phyloP scores from a whole-genome alignment of 2,113 vertebrate species.

The Motacilla tschutschensis region DNA sequence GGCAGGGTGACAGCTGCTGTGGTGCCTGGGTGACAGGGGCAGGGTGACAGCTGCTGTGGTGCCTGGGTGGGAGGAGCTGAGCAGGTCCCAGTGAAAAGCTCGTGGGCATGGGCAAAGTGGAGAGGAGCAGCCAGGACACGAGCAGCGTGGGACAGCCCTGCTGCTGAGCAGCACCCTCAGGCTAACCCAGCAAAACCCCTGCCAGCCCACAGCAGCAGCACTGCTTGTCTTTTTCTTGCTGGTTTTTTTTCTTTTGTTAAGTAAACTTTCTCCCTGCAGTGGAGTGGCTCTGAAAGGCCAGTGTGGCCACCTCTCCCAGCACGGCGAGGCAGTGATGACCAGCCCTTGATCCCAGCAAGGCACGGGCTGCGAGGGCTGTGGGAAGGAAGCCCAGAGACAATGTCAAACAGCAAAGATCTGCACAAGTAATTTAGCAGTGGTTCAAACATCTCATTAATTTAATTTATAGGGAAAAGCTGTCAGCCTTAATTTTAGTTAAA shows the following conservation, averaged over 20 bases:
- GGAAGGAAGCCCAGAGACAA: neutral
- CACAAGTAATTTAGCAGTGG: neutral
- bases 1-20: no score
- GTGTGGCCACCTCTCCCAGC: neutral
- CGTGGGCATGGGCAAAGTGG: neutral
- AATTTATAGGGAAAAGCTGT: conserved; percentile 48
- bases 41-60: neutral
- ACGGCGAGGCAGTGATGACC: neutral
- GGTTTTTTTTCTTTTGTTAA: no score
- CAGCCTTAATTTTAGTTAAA: conserved; percentile 24
- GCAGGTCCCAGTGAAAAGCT: neutral
- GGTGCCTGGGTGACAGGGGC: no score
- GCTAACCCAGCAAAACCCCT: neutral
- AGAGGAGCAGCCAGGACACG: accelerated
- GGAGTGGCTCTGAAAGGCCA: neutral
- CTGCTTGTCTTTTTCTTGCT: no score
- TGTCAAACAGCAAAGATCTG: neutral
- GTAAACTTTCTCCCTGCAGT: neutral
- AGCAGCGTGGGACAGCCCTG: neutral
- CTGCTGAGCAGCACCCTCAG: neutral
- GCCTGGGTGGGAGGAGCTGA: neutral
- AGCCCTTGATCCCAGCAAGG: neutral
- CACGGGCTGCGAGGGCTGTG: accelerated
- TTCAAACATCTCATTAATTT: conserved; percentile 52
- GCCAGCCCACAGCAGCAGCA: neutral